Conservation (phyloP, 2,888 invertebrate genomes). For the Cheilosia vulpina region DNA sequence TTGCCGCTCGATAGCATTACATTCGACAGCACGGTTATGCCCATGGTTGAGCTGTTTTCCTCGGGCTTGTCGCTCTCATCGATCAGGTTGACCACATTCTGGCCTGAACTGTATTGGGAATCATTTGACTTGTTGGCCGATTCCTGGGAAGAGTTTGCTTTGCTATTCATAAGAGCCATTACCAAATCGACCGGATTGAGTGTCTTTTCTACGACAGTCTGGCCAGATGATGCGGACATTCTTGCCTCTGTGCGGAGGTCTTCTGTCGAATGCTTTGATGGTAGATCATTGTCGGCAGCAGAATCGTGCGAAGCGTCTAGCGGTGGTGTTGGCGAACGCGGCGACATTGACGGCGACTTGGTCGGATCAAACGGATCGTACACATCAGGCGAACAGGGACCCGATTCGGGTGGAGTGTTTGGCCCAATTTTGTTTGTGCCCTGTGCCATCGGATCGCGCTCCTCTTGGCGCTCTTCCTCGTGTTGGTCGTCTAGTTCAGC, state of each 20-base stretch:
- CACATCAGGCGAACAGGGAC: slow-evolving; percentile 90
- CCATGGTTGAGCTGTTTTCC: slow-evolving; percentile 75
- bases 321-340: slow-evolving; percentile 81
- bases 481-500: slow-evolving; percentile 52
- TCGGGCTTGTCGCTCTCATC: slow-evolving; percentile 77
- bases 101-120: slow-evolving; percentile 78
- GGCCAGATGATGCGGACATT: slow-evolving; percentile 37
- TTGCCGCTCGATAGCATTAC: slow-evolving; percentile 79
- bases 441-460: slow-evolving; percentile 74
- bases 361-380: slow-evolving; percentile 97
- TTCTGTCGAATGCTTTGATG: slow-evolving; percentile 72
- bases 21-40: slow-evolving; percentile 82
- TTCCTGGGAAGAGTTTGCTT: slow-evolving; percentile 78
- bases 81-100: slow-evolving; percentile 64
- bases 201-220: slow-evolving; percentile 76
- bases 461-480: slow-evolving; percentile 50
- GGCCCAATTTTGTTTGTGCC: slow-evolving; percentile 86
- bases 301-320: slow-evolving; percentile 65
- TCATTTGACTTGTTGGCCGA: slow-evolving; percentile 79
- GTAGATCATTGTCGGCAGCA: slow-evolving; percentile 49
- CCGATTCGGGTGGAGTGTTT: slow-evolving; percentile 89
- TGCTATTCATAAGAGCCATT: slow-evolving; percentile 85
- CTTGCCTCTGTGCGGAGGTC: slow-evolving; percentile 67
- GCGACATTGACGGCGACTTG: slow-evolving; percentile 86
- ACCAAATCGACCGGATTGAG: slow-evolving; percentile 86